A percentile compares a stretch with the other conserved stretches of the same genome.
Conservation (phyloP, 2,888 invertebrate species). For the Leucophenga montana region DNA sequence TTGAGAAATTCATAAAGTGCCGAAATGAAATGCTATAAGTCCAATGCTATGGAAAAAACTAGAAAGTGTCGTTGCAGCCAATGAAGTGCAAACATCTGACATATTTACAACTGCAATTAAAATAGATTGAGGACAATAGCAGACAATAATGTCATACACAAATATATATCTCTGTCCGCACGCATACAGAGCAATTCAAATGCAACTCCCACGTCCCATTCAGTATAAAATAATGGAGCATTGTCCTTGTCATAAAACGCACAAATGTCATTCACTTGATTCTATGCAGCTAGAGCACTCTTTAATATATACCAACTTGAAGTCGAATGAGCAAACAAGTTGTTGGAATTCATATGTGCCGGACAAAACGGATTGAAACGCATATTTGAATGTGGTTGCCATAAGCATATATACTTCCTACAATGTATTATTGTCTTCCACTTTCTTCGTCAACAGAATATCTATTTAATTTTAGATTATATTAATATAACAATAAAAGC, state of each 20-base stretch:
- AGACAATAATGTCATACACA: too few species aligned
- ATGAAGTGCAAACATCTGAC: conserved; percentile 8
- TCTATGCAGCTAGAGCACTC: too few species aligned
- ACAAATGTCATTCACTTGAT: not conserved
- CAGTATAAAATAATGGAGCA: not conserved
- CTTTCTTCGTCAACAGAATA: not conserved
- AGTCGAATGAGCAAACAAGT: too few species aligned
- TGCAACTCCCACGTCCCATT: not conserved
- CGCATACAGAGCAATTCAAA: too few species aligned
- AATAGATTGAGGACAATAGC: not conserved
- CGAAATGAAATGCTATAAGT: not conserved
- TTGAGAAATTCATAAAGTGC: not conserved
- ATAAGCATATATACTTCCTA: too few species aligned
- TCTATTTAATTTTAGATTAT: conserved; percentile 20
- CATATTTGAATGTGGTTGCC: too few species aligned
- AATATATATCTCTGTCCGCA: too few species aligned
- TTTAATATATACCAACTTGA: too few species aligned
- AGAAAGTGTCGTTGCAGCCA: not conserved
- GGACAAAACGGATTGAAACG: too few species aligned
- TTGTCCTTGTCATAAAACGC: not conserved
- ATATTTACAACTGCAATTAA: conserved; percentile 10
- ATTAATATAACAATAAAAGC: conserved; percentile 2
- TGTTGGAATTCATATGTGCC: too few species aligned
- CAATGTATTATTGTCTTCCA: not conserved
- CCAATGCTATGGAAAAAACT: too few species aligned